These are phyloP conservation scores for Eleutherodactylus coqui DNA, from an alignment of 2,797 vertebrate genomes.

Conservation along the genomic window DNA sequence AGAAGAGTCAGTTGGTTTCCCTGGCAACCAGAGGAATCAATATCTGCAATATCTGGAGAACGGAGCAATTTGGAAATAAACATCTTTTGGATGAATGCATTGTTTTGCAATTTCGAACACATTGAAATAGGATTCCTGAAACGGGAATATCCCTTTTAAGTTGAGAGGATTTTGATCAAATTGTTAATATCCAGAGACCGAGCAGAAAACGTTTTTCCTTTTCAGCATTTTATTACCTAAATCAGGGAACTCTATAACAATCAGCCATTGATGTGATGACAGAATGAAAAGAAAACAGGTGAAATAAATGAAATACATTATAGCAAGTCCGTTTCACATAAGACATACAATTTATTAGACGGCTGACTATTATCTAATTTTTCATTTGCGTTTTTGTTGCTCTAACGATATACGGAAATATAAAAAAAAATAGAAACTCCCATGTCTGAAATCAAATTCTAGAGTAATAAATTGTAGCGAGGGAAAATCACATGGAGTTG, in stretches of 20 bases:
- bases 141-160: no score
- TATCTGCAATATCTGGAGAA: no score
- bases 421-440: slow-evolving; percentile 30
- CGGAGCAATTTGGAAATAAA: no score
- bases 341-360: slow-evolving; percentile 30
- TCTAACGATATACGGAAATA: slow-evolving; percentile 32
- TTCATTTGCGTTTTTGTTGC: slow-evolving; percentile 13
- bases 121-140: no score
- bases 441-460: slow-evolving; percentile 56
- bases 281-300: slow-evolving; percentile 16
- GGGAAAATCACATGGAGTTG: slow-evolving; percentile 47
- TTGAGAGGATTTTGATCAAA: not conserved
- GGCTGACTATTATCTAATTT: slow-evolving; percentile 13
- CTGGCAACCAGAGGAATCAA: no score
- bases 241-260: slow-evolving; percentile 22
- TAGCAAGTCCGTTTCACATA: not conserved
- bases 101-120: no score
- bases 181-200: not conserved
- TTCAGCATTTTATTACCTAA: slow-evolving; percentile 4
- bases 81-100: no score
- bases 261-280: not conserved
- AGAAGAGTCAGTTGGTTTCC: no score
- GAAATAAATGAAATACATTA: slow-evolving; percentile 21
- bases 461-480: slow-evolving; percentile 59
- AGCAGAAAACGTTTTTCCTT: slow-evolving; percentile 20